Base-by-base conservation (phyloP, 2,797 vertebrate species). In the Allobates femoralis region DNA sequence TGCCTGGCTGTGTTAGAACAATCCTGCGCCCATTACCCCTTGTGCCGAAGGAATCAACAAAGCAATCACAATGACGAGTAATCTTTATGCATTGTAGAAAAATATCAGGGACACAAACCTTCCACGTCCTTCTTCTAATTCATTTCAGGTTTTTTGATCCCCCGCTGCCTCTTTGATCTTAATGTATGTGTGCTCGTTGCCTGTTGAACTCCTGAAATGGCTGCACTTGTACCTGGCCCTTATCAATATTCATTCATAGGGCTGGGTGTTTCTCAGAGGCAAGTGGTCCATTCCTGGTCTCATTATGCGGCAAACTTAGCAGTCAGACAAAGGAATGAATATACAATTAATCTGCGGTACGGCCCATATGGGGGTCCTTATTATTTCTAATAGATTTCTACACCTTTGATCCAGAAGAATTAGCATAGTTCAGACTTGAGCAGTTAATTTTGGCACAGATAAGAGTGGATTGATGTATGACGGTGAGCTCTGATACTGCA, bases 151-250 rank as follows among this genome's bases (percentile, higher is more conserved):
- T 88, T 74, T 46, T 81, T 89, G 82, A 89, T 77, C 78, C 77
- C 69, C 28, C 84, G 86, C 81, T 55, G 89, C 51, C 77, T 73
- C 92, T 94, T 92, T 93, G 90, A 93, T 94, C 92, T 89, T 87
- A 0, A 8, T 0, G 0, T 88, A 85, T 90, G 88, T 91, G 55
- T 89, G 89, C 88, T 86, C 74, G 85, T 32, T 90, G 14, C 75
- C 80, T 86, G 89, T 91, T 86, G 81, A 78, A 91, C 85, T 88
- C 75, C 86, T 87, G 76, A 12, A 32, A 87, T 84, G 86, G 64
- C 55, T 83, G 55, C 50, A 69, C 58, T 19, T 2, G 84, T 88
- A 88, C 62, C 79, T 67, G 87, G 88, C 91, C 90, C 83, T 75
- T 66, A 60, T 85, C 64, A 82, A 79, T 84, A 19, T 73, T 79